Conservation (phyloP, 2,888 invertebrate genomes). For the Cephus sareptanus region DNA sequence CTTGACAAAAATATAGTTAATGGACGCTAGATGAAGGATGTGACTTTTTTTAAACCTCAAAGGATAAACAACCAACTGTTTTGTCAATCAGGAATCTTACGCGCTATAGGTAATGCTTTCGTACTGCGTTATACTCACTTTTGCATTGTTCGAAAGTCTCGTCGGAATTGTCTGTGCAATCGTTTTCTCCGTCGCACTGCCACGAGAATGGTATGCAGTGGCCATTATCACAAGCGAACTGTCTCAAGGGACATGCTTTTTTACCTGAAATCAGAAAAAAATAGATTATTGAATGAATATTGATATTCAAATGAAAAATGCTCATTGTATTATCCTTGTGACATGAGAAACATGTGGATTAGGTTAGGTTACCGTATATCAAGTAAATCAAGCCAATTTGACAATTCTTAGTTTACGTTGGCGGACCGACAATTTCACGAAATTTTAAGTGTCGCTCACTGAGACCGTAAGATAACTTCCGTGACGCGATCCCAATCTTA, state of each 20-base stretch:
- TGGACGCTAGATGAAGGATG: neutral
- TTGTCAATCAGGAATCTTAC: neutral
- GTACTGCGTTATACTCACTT: conserved; percentile 66
- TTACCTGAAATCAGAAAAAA: conserved; percentile 50
- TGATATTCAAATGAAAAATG: neutral
- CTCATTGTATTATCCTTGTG: neutral
- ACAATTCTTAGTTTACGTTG: neutral
- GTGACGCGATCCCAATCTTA: neutral
- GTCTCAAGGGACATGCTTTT: conserved; percentile 73
- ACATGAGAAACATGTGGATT: neutral
- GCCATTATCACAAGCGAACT: conserved; percentile 80
- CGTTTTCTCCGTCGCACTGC: conserved; percentile 82
- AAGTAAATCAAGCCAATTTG: neutral
- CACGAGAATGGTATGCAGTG: conserved; percentile 82
- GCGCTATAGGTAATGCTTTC: neutral
- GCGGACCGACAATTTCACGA: neutral
- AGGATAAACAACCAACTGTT: neutral
- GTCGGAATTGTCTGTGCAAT: conserved; percentile 87
- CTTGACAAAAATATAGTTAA: neutral
- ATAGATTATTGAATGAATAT: neutral
- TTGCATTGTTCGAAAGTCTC: conserved; percentile 79
- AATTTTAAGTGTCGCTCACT: neutral
- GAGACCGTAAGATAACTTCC: neutral
- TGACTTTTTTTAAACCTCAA: neutral
- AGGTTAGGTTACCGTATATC: neutral